A percentile compares a stretch with the other conserved stretches of the same genome.
Conservation (phyloP, 2,797 vertebrate species). For the Phalanger gymnotis region DNA sequence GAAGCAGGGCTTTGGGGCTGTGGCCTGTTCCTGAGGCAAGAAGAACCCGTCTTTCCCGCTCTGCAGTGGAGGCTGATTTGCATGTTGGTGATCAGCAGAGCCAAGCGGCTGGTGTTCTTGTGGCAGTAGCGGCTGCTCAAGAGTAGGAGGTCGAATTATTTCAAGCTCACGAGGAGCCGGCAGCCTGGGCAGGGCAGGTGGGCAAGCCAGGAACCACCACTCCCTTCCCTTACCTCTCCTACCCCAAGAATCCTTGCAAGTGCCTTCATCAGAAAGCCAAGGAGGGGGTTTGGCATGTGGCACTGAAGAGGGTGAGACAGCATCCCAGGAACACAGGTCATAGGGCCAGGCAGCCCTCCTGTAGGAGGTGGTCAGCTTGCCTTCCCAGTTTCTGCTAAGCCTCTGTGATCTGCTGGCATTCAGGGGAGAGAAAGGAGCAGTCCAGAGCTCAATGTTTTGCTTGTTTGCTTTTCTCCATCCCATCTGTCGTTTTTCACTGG, state of each 20-base stretch:
- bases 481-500: slow-evolving; percentile 28
- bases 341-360: background rate
- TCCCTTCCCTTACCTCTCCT: slow-evolving; percentile 22
- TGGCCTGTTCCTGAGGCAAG: slow-evolving; percentile 69
- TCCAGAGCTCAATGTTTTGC: background rate
- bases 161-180: slow-evolving; percentile 76
- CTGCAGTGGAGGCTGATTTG: slow-evolving; percentile 76
- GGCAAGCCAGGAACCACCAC: slow-evolving; percentile 68
- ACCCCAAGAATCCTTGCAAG: slow-evolving; percentile 50
- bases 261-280: slow-evolving; percentile 46
- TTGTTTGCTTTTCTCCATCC: slow-evolving; percentile 13
- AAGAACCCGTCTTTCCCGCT: slow-evolving; percentile 79
- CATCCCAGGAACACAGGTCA: background rate
- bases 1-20: background rate
- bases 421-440: slow-evolving; percentile 12
- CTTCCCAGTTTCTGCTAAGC: slow-evolving; percentile 26
- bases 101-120: slow-evolving; percentile 77
- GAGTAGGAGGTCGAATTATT: slow-evolving; percentile 78
- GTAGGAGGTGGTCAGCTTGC: background rate
- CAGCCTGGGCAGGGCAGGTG: slow-evolving; percentile 77
- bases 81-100: slow-evolving; percentile 79
- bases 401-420: background rate
- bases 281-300: slow-evolving; percentile 19
- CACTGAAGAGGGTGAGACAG: slow-evolving; percentile 35
- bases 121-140: slow-evolving; percentile 73